A percentile compares a stretch with the other conserved stretches of the same genome.
Conservation (phyloP, 2,113 vertebrate genomes). For the Odobenus rosmarus region DNA sequence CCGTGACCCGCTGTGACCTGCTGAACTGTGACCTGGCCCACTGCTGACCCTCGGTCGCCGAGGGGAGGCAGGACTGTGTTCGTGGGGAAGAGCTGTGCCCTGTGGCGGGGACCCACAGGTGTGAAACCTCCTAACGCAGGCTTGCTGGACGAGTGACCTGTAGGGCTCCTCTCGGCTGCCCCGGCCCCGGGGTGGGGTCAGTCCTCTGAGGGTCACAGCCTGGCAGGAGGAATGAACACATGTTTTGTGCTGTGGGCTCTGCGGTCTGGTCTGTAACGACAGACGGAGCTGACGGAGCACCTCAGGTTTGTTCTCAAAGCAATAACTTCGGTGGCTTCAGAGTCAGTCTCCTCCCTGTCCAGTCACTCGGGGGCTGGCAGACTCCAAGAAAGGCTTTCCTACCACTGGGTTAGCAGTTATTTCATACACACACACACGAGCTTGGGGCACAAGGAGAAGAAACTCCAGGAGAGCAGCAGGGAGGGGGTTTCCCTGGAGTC, state of each 20-base stretch:
- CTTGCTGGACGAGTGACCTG: no score
- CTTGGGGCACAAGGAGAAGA: neutral
- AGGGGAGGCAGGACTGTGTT: no score
- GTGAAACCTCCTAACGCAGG: neutral
- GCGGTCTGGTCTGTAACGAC: neutral
- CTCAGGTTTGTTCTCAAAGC: neutral
- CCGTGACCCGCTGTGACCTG: neutral
- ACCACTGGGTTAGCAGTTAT: neutral
- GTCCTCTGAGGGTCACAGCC: neutral
- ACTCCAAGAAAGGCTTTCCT: neutral
- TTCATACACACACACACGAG: neutral
- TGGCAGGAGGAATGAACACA: neutral
- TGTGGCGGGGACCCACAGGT: neutral
- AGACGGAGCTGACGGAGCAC: neutral
- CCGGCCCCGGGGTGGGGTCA: rapidly evolving
- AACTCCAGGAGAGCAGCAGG: neutral
- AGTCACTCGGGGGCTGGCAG: rapidly evolving
- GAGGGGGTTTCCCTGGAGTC: neutral
- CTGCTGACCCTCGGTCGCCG: no score
- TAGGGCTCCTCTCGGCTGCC: rapidly evolving
- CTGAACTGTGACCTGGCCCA: no score
- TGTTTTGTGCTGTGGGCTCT: rapidly evolving
- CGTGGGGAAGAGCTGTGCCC: no score
- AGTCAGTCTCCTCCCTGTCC: neutral
- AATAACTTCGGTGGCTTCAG: neutral